Percentiles rank a stretch among this genome's conserved stretches.
Conservation (phyloP, 1,140 invertebrate species). For the Diuraphis noxia region DNA sequence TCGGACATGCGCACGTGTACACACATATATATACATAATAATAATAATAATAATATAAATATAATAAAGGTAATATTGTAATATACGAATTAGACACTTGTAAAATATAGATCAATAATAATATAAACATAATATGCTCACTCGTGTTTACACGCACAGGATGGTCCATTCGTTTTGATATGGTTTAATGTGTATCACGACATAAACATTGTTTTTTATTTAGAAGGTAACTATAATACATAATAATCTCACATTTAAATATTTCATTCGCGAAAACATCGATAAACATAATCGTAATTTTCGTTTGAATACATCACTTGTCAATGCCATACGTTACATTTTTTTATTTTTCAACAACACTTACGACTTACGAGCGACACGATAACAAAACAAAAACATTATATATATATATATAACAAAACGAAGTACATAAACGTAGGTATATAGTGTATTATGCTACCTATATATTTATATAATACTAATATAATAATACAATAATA, state of each 20-base stretch:
- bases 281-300: background rate
- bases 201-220: background rate
- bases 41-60: too few relatives aligned
- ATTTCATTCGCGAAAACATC: background rate
- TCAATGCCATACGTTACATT: background rate
- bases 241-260: background rate
- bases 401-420: too few relatives aligned
- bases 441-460: background rate
- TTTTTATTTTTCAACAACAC: background rate
- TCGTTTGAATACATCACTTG: background rate
- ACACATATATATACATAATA: background rate
- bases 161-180: conserved; percentile 29
- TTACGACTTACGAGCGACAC: too few relatives aligned
- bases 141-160: background rate
- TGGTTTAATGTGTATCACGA: background rate
- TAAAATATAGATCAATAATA: background rate
- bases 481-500: background rate
- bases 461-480: background rate
- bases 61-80: too few relatives aligned
- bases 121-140: background rate
- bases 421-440: background rate
- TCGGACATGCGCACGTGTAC: background rate
- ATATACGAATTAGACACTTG: background rate
- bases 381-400: background rate
- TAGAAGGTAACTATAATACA: background rate